Percentiles rank a stretch among this genome's conserved stretches.
Conservation (phyloP, 2,888 invertebrate species). For the Platerodrilus igneus region DNA sequence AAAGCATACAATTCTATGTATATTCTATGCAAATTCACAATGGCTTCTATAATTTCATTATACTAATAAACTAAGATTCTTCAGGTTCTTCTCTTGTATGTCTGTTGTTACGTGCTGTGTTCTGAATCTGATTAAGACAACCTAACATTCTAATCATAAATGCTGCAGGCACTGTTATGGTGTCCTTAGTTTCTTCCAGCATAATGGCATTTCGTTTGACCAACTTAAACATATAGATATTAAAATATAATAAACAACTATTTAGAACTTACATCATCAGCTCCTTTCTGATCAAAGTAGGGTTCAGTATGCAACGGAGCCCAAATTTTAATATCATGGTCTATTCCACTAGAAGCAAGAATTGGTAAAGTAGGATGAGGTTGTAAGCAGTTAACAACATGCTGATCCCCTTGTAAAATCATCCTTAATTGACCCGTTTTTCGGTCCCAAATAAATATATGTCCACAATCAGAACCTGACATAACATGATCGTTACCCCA, state of each 20-base stretch:
- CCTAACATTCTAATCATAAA: constrained; percentile 78
- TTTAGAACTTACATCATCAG: constrained; percentile 56
- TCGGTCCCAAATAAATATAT: constrained; percentile 78
- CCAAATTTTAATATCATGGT: constrained; percentile 83
- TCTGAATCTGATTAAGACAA: constrained; percentile 61
- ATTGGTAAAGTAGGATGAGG: constrained; percentile 75
- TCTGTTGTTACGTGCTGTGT: constrained; percentile 38
- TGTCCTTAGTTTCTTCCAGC: constrained; percentile 81
- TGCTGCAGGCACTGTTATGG: constrained; percentile 81
- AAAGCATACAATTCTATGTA: too few relatives aligned
- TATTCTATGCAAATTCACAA: too few relatives aligned
- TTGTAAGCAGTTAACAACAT: constrained; percentile 79
- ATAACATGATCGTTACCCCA: constrained; percentile 78
- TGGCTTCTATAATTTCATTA: too few relatives aligned
- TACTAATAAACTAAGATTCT: constrained; percentile 11
- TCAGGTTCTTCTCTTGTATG: constrained; percentile 18
- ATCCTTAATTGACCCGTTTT: constrained; percentile 65
- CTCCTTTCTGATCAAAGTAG: constrained; percentile 58
- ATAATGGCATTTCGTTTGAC: constrained; percentile 74
- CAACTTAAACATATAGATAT: constrained; percentile 52
- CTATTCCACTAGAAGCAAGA: constrained; percentile 81
- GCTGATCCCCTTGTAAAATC: constrained; percentile 74
- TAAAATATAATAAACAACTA: not conserved
- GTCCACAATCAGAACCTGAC: constrained; percentile 87
- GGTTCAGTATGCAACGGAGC: constrained; percentile 61